Evolutionary conservation across 2,113 vertebrate species (phyloP), one percentile per base, ranked within the genome.

Genomic region (Harpagus bidentatus): DNA sequence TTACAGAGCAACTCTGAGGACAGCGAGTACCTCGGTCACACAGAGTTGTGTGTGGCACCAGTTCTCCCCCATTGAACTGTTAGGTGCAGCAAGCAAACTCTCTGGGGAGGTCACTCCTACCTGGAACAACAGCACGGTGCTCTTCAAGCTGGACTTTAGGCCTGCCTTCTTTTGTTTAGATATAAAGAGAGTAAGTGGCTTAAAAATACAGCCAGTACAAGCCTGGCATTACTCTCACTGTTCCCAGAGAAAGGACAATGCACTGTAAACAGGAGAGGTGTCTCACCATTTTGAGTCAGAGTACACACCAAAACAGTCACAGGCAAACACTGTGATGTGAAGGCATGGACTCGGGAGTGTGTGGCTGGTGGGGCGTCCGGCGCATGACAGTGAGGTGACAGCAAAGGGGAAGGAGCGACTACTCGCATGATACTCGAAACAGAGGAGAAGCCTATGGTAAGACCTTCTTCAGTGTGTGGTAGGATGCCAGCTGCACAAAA

Each of bases 331-430:
- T 8, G 13, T 36, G 43, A 50, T 50, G n/a, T 50, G 40, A 91
- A 90, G 43, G 52, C 52, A 47, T 0, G 0, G 62, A 38, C 36
- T 55, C 3, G 1, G n/a, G 53, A 81, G 10, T 6, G 6, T 0
- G 0, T 36, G 43, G 42, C 36, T 63, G n/a, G 16, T 21, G 59
- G 9, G 26, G 21, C 23, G 32, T 38, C 31, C 2, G 3, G 32
- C 1, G 4, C 34, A 14, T 2, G 28, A 9, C 47, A 55, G 17
- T 22, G 38, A 42, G 6, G 21, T 20, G 73, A 55, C 38, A 79
- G 66, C 52, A 72, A 66, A 6, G 29, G 34, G 78, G 61, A 21
- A 69, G 36, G 26, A 72, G 32, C 29, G n/a, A 61, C 42, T 59
- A 22, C 50, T 81, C 1, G 1, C 3, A 1, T 3, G 8, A 22